A percentile compares a stretch with the other conserved stretches of the same genome.
Evolutionary conservation across 2,888 invertebrate species (phyloP).

Genomic region (Rotaria macrura): DNA sequence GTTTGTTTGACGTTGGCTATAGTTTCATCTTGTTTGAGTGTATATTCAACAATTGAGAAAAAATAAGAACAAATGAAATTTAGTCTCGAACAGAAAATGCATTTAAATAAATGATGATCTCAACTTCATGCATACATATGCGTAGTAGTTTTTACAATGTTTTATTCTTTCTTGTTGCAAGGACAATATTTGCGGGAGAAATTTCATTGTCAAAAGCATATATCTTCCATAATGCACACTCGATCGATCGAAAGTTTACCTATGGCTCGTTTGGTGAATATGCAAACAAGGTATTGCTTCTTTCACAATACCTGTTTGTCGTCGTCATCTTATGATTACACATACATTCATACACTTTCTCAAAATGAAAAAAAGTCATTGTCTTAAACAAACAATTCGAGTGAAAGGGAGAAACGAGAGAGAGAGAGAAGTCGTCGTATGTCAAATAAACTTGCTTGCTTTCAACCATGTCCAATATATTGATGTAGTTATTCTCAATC

Average conservation of each 20-base stretch:
- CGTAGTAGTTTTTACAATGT: neutral
- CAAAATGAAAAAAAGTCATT: conserved; percentile 5
- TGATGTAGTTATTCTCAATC: neutral
- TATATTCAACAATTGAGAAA: too few species aligned
- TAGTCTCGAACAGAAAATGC: too few species aligned
- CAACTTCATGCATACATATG: neutral
- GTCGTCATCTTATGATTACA: neutral
- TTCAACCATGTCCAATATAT: neutral
- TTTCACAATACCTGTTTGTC: neutral
- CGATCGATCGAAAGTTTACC: conserved; percentile 8
- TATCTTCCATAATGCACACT: neutral
- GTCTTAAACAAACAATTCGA: conserved; percentile 1
- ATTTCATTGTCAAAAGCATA: neutral
- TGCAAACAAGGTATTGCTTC: neutral
- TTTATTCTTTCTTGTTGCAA: neutral
- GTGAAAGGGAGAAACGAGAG: neutral
- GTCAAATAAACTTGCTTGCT: neutral
- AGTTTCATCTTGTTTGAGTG: too few species aligned
- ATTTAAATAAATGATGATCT: neutral
- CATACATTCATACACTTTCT: neutral
- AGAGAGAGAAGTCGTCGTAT: neutral
- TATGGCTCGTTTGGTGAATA: neutral
- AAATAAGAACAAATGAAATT: too few species aligned
- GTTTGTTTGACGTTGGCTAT: too few species aligned
- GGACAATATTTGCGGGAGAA: neutral